Percentiles rank a stretch among this genome's conserved stretches.
Conservation (phyloP, 2,888 invertebrate species). For the Lingula anatina region DNA sequence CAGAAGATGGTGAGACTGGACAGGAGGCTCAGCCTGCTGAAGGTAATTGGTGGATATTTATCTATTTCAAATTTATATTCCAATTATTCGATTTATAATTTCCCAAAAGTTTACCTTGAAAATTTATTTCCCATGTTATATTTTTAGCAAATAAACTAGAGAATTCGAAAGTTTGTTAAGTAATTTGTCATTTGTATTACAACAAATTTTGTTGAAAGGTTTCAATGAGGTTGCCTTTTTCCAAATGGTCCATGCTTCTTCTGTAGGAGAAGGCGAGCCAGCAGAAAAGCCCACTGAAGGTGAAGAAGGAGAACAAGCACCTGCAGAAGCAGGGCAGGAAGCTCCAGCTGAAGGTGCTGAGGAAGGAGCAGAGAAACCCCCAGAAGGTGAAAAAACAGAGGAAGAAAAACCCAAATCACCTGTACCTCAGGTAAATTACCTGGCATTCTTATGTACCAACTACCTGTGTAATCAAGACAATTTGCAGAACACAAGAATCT, state of each 20-base stretch:
- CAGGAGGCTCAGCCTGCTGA: constrained; percentile 9
- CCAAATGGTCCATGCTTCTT: not conserved
- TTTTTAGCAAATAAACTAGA: no score
- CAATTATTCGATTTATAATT: no score
- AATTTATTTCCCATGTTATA: no score
- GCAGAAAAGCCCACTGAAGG: constrained; percentile 7
- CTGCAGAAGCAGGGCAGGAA: constrained; percentile 5
- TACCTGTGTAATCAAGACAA: not conserved
- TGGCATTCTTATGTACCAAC: not conserved
- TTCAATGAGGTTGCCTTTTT: no score
- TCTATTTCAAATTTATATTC: no score
- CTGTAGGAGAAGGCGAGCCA: constrained; percentile 4
- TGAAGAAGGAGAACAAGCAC: constrained; percentile 9
- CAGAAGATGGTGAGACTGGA: constrained; percentile 5
- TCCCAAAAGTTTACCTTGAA: no score
- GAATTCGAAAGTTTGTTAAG: no score
- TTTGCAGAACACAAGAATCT: no score
- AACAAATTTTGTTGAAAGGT: no score
- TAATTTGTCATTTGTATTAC: no score
- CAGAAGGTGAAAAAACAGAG: constrained; percentile 7
- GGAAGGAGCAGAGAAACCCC: constrained; percentile 7
- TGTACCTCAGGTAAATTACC: constrained; percentile 19
- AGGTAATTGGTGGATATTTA: no score
- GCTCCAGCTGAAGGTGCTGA: constrained; percentile 7
- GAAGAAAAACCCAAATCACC: constrained; percentile 19